phyloP scores from a whole-genome alignment of 2,797 vertebrate genomes.

The Salmo trutta region DNA sequence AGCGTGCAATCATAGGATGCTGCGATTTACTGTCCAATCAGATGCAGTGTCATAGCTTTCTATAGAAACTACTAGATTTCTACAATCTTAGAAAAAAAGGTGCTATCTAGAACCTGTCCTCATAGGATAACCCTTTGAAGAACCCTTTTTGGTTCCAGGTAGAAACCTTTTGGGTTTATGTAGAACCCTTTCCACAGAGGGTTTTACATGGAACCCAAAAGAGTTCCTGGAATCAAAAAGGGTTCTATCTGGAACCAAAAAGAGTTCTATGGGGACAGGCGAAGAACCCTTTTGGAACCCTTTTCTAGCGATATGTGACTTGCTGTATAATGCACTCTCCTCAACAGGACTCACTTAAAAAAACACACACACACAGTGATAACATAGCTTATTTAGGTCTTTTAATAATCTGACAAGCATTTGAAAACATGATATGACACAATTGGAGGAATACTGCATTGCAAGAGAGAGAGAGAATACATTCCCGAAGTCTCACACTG shows the following conservation, averaged over 20 bases:
- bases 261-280: no score
- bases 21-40: constrained; percentile 3
- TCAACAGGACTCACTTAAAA: not conserved
- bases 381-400: not conserved
- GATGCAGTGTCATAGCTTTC: not conserved
- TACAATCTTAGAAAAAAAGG: no score
- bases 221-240: no score
- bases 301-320: not conserved
- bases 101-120: no score
- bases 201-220: no score
- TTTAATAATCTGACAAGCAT: constrained; percentile 25
- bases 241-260: no score
- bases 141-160: no score
- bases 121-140: no score
- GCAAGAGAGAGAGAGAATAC: not conserved
- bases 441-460: constrained; percentile 12
- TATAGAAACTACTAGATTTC: not conserved
- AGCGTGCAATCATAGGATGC: not conserved
- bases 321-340: not conserved
- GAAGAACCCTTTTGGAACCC: no score
- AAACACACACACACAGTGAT: not conserved
- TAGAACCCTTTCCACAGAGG: no score
- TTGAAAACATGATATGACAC: constrained; percentile 22
- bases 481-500: not conserved
- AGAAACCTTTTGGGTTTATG: no score